Evolutionary conservation across 1,140 invertebrate species (phyloP).

Genomic region (Halesus radiatus): DNA sequence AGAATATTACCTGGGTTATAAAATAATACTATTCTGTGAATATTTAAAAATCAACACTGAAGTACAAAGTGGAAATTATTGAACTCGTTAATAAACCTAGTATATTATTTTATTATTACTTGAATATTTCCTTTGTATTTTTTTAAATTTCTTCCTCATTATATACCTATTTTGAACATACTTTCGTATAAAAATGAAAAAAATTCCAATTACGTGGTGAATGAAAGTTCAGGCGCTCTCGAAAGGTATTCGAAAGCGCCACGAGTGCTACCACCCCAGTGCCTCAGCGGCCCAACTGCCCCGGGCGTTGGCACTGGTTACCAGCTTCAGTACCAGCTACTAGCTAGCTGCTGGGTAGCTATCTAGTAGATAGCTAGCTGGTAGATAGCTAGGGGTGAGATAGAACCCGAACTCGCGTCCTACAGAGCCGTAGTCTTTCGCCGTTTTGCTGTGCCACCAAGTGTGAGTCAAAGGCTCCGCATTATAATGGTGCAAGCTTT

Average conservation of each 20-base stretch:
- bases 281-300: background rate
- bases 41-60: no score
- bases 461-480: background rate
- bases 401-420: background rate
- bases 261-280: background rate
- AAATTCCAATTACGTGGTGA: no score
- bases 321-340: background rate
- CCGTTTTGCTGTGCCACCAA: background rate
- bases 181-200: no score
- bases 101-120: no score
- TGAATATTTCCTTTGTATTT: no score
- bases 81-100: no score
- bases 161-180: no score
- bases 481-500: background rate
- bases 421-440: background rate
- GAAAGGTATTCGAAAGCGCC: background rate
- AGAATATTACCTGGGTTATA: no score
- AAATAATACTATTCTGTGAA: no score
- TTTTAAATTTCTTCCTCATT: no score
- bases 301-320: conserved; percentile 9
- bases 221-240: no score
- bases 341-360: background rate
- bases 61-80: no score
- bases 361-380: background rate
- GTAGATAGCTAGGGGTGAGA: background rate